These are phyloP conservation scores for Hyphantria cunea DNA, from an alignment of 1,140 invertebrate species.

Conservation along the genomic window DNA sequence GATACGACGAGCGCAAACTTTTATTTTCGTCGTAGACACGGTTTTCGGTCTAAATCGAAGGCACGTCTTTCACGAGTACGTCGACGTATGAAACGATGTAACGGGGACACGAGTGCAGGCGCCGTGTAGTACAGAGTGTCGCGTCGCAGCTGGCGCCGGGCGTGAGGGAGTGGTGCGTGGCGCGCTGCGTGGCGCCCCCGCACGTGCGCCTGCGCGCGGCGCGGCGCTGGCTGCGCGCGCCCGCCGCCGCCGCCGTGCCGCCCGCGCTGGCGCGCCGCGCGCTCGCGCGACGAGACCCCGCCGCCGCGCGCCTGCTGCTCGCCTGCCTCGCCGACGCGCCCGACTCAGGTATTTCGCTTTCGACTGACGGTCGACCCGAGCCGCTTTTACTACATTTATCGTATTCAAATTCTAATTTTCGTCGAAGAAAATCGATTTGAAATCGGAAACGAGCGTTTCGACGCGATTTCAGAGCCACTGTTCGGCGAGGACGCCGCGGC, in stretches of 20 bases:
- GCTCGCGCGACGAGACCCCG: constrained; percentile 12
- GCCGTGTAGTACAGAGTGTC: no score
- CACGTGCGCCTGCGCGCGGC: constrained; percentile 7
- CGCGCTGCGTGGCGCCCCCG: constrained; percentile 32
- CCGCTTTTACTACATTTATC: no score
- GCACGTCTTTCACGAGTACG: no score
- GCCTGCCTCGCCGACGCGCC: neutral
- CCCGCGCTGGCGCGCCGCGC: neutral
- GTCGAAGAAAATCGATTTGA: no score
- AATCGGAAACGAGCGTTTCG: no score
- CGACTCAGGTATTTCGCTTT: neutral
- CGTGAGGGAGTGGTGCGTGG: constrained; percentile 45
- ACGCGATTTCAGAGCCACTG: constrained; percentile 1
- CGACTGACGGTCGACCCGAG: no score
- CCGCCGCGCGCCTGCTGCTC: constrained; percentile 19
- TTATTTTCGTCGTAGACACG: no score
- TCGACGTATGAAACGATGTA: no score
- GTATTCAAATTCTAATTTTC: no score
- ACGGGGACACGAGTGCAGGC: no score
- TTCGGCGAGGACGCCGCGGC: neutral
- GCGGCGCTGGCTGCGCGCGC: constrained; percentile 35
- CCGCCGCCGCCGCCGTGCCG: neutral
- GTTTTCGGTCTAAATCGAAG: no score
- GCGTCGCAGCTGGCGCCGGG: constrained; percentile 40
- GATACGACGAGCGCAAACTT: no score